phyloP scores from a whole-genome alignment of 2,797 vertebrate genomes.

The Poliocrania exsul region DNA sequence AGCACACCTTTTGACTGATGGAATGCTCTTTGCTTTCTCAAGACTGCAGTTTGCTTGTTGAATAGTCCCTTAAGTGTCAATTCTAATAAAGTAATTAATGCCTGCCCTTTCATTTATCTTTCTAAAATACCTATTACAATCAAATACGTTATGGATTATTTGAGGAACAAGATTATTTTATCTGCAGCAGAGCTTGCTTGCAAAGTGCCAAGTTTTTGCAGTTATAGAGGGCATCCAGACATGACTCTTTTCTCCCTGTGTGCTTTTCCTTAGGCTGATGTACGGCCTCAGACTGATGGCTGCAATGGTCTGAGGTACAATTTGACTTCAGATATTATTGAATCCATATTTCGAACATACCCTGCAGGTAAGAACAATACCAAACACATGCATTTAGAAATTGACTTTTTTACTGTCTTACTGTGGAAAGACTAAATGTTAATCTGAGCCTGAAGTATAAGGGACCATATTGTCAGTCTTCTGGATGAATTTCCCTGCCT shows the following conservation, averaged over 20 bases:
- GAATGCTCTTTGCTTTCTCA: not conserved
- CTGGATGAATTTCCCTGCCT: not conserved
- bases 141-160: not conserved
- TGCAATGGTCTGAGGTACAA: constrained; percentile 98
- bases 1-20: not conserved
- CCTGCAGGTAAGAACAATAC: constrained; percentile 86
- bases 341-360: constrained; percentile 98
- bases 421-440: not conserved
- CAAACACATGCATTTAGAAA: not conserved
- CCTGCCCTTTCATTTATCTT: not conserved
- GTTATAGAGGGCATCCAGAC: not conserved
- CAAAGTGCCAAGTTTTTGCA: not conserved
- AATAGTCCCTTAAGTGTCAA: not conserved
- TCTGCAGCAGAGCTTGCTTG: not conserved
- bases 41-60: not conserved
- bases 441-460: not conserved
- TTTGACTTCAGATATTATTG: constrained; percentile 96
- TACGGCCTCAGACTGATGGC: constrained; percentile 96
- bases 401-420: not conserved
- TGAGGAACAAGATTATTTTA: not conserved
- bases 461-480: not conserved
- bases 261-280: constrained; percentile 88
- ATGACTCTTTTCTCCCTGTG: not conserved
- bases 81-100: not conserved
- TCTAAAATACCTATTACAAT: not conserved